phyloP scores from a whole-genome alignment of 37 sponge, comb jelly and placozoan genomes.

The Chondrilla cf. caribensis region DNA sequence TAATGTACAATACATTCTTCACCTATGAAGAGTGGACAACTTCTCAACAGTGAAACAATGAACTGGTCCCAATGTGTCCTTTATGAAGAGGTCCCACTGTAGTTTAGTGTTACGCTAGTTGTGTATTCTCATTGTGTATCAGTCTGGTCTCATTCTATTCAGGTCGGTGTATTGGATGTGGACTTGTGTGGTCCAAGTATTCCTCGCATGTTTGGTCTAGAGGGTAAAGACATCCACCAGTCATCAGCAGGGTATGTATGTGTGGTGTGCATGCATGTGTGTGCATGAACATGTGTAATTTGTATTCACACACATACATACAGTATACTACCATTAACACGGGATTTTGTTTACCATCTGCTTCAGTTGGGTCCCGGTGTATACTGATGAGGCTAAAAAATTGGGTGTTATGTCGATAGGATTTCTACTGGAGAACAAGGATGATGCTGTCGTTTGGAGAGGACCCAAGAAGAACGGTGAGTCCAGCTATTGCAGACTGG shows the following conservation, averaged over 20 bases:
- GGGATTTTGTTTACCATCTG: too few species aligned
- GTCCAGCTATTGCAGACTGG: background rate
- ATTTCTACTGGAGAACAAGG: constrained; percentile 65
- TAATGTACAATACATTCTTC: too few species aligned
- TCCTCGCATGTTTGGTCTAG: constrained; percentile 64
- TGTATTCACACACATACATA: background rate
- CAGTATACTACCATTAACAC: background rate
- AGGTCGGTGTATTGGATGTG: constrained; percentile 78
- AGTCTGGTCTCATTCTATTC: too few species aligned
- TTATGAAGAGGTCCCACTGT: too few species aligned
- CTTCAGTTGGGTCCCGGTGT: constrained; percentile 89
- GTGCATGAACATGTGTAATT: background rate
- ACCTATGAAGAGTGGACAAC: too few species aligned
- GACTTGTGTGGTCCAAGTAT: constrained; percentile 84
- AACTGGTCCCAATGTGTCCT: too few species aligned
- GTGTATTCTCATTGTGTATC: too few species aligned
- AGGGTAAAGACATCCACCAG: constrained; percentile 57
- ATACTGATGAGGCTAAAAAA: constrained; percentile 46
- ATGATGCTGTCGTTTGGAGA: constrained; percentile 87
- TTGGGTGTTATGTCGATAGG: constrained; percentile 83
- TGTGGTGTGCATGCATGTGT: background rate
- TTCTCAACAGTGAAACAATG: too few species aligned
- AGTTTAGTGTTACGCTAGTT: too few species aligned
- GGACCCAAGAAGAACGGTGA: constrained; percentile 92
- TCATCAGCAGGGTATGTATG: constrained; percentile 61